Evolutionary conservation across 1,140 invertebrate species (phyloP).

Genomic region (Camponotus pennsylvanicus): DNA sequence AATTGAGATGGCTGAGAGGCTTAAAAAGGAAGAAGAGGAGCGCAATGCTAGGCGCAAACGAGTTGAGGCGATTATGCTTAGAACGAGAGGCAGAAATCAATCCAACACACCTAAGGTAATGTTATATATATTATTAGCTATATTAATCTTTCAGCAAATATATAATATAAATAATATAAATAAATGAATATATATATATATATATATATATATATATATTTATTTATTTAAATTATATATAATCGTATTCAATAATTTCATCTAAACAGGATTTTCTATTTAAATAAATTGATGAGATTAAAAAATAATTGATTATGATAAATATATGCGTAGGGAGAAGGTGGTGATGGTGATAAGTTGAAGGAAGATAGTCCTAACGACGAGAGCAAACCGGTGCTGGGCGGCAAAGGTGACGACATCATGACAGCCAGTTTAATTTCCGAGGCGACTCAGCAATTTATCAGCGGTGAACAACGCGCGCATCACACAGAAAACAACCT

Average conservation of each 20-base stretch:
- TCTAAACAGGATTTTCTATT: not conserved
- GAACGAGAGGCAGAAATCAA: slow-evolving; percentile 90
- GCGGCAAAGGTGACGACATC: slow-evolving; percentile 80
- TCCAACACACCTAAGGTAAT: slow-evolving; percentile 86
- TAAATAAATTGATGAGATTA: slow-evolving; percentile 20
- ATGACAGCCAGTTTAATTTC: slow-evolving; percentile 85
- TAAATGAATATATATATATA: too few relatives aligned
- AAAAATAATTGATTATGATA: not conserved
- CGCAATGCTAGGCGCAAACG: slow-evolving; percentile 91
- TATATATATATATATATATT: too few relatives aligned
- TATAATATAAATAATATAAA: not conserved
- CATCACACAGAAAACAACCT: slow-evolving; percentile 78
- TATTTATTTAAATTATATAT: not conserved
- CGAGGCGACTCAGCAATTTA: slow-evolving; percentile 84
- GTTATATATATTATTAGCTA: not conserved
- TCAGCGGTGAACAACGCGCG: slow-evolving; percentile 82
- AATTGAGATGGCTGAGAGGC: slow-evolving; percentile 91
- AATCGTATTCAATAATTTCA: not conserved
- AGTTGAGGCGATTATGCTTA: slow-evolving; percentile 94
- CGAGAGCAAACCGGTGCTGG: slow-evolving; percentile 79
- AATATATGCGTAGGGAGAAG: slow-evolving; percentile 78
- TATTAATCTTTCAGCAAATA: not conserved
- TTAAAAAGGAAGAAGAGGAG: slow-evolving; percentile 93
- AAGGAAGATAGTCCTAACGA: slow-evolving; percentile 84
- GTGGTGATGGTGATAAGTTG: slow-evolving; percentile 82